Conservation (phyloP, 2,888 invertebrate genomes). For the Eupithecia insigniata region DNA sequence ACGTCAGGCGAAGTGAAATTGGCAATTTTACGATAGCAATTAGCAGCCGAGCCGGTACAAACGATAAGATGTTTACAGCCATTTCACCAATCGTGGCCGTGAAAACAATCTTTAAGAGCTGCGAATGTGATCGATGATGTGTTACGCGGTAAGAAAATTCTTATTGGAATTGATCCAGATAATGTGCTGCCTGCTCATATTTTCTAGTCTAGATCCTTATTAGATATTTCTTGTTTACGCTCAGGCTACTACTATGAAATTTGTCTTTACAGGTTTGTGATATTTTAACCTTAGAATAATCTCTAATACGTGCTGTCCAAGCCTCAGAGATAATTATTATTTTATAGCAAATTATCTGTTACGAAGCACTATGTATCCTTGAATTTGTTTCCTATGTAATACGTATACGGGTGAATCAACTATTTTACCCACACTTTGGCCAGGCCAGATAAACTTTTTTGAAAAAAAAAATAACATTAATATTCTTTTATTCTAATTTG, state of each 20-base stretch:
- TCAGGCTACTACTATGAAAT: neutral
- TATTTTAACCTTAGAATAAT: neutral
- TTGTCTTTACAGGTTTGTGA: neutral
- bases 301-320: neutral
- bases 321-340: slow-evolving; percentile 15
- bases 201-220: neutral
- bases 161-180: slow-evolving; percentile 3
- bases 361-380: slow-evolving; percentile 47
- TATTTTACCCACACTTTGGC: too few species aligned
- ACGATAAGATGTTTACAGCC: slow-evolving; percentile 19
- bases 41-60: slow-evolving; percentile 16
- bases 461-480: too few species aligned
- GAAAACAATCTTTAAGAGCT: slow-evolving; percentile 11
- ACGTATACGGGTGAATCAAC: too few species aligned
- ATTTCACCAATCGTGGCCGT: slow-evolving; percentile 14
- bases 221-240: neutral
- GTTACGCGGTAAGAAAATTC: slow-evolving; percentile 2
- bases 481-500: too few species aligned
- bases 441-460: too few species aligned
- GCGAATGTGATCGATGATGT: neutral
- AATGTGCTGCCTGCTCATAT: neutral
- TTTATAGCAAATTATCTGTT: slow-evolving; percentile 36
- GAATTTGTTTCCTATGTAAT: slow-evolving; percentile 43
- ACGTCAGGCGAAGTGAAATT: neutral
- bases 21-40: slow-evolving; percentile 28